Conservation (phyloP, 2,797 vertebrate species). For the Morus bassanus region DNA sequence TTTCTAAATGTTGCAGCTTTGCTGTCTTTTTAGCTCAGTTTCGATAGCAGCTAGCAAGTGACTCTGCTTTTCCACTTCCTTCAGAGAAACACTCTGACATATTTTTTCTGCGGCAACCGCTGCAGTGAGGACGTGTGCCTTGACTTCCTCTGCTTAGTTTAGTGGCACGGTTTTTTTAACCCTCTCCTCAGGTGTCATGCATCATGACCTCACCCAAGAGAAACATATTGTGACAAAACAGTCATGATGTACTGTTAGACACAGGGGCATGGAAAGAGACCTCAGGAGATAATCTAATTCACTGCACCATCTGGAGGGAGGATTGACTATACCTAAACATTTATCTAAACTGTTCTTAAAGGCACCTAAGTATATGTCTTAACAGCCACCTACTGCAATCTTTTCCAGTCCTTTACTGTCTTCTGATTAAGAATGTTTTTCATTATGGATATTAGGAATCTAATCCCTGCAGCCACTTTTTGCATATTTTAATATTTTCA, state of each 20-base stretch:
- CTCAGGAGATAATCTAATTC: background rate
- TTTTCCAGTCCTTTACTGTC: background rate
- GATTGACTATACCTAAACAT: background rate
- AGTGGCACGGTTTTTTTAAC: background rate
- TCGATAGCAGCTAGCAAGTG: accelerated
- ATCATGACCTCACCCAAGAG: background rate
- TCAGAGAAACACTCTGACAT: background rate
- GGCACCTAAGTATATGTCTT: background rate
- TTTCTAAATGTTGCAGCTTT: background rate
- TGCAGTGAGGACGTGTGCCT: background rate
- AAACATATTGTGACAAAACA: background rate
- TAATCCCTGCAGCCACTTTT: background rate
- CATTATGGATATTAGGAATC: background rate
- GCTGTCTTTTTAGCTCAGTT: background rate
- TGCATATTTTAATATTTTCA: background rate
- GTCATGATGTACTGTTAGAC: background rate
- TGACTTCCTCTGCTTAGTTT: background rate
- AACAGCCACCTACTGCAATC: background rate
- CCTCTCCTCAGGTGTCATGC: background rate
- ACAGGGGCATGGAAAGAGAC: background rate
- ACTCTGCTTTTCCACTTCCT: background rate
- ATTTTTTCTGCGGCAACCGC: background rate
- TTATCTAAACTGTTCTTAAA: background rate
- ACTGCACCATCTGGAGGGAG: background rate
- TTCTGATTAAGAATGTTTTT: background rate